Evolutionary conservation across 2,888 invertebrate species (phyloP).

Genomic region (Dolichomitus sp.): DNA sequence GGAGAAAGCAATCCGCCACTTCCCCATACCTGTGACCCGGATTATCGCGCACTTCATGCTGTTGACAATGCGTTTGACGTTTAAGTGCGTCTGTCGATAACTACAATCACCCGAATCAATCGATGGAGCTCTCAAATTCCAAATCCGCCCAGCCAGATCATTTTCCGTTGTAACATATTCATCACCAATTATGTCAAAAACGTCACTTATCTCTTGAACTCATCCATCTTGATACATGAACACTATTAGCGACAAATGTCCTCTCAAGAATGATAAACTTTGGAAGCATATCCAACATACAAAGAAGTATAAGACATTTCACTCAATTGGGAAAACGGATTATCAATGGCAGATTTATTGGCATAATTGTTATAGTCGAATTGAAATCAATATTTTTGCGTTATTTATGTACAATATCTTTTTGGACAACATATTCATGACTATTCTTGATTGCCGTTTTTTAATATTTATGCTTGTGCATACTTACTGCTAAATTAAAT

Average conservation of each 20-base stretch:
- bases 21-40: not conserved
- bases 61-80: conserved; percentile 37
- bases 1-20: conserved; percentile 2
- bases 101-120: conserved; percentile 16
- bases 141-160: not conserved
- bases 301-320: not conserved
- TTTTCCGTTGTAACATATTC: conserved; percentile 1
- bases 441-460: not conserved
- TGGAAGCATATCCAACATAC: no score
- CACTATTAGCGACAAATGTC: not conserved
- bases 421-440: not conserved
- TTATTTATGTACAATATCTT: no score
- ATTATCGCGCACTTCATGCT: not conserved
- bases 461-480: not conserved
- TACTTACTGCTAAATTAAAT: not conserved
- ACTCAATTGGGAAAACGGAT: not conserved
- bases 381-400: not conserved
- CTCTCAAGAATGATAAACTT: not conserved
- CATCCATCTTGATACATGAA: not conserved
- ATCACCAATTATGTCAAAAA: conserved; percentile 8
- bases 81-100: conserved; percentile 21
- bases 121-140: not conserved
- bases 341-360: not conserved
- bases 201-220: not conserved
- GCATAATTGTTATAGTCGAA: not conserved